Evolutionary conservation across 2,888 invertebrate species (phyloP).

Genomic region (Scelioninae gen. 2): DNA sequence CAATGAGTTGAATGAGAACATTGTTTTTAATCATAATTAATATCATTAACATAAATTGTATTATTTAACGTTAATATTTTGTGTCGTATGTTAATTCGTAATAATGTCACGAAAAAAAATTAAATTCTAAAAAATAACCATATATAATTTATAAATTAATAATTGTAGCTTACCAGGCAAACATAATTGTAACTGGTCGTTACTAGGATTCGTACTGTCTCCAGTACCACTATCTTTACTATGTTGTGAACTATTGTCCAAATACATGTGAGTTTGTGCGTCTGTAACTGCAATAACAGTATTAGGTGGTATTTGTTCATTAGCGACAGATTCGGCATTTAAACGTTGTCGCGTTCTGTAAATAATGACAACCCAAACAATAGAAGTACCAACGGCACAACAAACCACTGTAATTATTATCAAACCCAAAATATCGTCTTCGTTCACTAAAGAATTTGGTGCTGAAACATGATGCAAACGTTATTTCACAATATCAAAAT

Average conservation of each 20-base stretch:
- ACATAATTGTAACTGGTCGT: constrained; percentile 78
- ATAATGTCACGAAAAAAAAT: no score
- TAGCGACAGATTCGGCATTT: constrained; percentile 77
- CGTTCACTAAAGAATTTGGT: constrained; percentile 78
- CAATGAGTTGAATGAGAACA: no score
- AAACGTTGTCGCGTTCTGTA: constrained; percentile 87
- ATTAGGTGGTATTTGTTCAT: constrained; percentile 74
- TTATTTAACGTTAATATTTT: no score
- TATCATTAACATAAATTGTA: no score
- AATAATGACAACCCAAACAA: constrained; percentile 94
- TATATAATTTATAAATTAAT: no score
- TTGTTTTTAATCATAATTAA: no score
- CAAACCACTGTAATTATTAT: constrained; percentile 93
- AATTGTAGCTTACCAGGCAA: constrained; percentile 71
- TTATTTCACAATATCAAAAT: no score
- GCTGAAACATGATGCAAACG: constrained; percentile 65
- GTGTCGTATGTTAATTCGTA: no score
- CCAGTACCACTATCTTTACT: constrained; percentile 90
- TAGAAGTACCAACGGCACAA: constrained; percentile 92
- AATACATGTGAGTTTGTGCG: constrained; percentile 73
- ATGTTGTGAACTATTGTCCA: constrained; percentile 85
- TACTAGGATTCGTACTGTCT: constrained; percentile 86
- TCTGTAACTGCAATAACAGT: constrained; percentile 62
- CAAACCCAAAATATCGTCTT: constrained; percentile 89
- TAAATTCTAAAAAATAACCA: no score